A percentile compares a stretch with the other conserved stretches of the same genome.
These are phyloP conservation scores for Drosophila mauritiana DNA, from an alignment of 1,140 invertebrate genomes.

Conservation along the genomic window DNA sequence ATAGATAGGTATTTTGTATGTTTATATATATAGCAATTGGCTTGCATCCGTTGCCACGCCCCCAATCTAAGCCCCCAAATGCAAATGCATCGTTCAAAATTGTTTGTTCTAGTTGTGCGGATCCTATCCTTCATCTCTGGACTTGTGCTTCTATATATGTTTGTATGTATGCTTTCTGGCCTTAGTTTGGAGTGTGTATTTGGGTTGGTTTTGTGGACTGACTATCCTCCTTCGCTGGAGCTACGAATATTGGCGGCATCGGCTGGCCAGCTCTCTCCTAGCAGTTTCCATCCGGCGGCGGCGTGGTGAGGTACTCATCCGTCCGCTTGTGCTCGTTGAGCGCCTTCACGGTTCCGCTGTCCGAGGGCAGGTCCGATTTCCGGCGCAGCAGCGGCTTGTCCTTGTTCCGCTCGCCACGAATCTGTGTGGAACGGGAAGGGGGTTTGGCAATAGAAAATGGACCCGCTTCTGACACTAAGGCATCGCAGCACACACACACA, in stretches of 20 bases:
- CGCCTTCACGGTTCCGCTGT: constrained; percentile 94
- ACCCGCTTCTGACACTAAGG: constrained; percentile 15
- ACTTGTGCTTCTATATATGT: background rate
- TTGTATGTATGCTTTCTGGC: constrained; percentile 8
- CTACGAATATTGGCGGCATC: background rate
- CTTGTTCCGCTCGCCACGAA: constrained; percentile 87
- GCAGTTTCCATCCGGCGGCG: constrained; percentile 89
- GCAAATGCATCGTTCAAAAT: constrained; percentile 24
- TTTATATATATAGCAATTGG: constrained; percentile 45
- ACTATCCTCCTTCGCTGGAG: background rate
- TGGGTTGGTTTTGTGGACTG: constrained; percentile 7
- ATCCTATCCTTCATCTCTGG: constrained; percentile 11
- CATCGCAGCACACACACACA: constrained; percentile 11
- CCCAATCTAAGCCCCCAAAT: constrained; percentile 26
- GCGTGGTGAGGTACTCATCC: constrained; percentile 92
- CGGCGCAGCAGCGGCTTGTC: constrained; percentile 95
- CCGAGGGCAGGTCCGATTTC: constrained; percentile 97
- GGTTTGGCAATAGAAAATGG: constrained; percentile 48
- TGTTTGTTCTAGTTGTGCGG: constrained; percentile 25
- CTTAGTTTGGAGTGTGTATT: constrained; percentile 24
- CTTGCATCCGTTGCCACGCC: constrained; percentile 12
- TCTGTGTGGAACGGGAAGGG: constrained; percentile 62
- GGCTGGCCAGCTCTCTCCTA: constrained; percentile 29
- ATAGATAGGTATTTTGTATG: constrained; percentile 44
- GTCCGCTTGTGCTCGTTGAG: constrained; percentile 96